These are phyloP conservation scores for Sturmia bella DNA, from an alignment of 2,888 invertebrate species.

Conservation along the genomic window DNA sequence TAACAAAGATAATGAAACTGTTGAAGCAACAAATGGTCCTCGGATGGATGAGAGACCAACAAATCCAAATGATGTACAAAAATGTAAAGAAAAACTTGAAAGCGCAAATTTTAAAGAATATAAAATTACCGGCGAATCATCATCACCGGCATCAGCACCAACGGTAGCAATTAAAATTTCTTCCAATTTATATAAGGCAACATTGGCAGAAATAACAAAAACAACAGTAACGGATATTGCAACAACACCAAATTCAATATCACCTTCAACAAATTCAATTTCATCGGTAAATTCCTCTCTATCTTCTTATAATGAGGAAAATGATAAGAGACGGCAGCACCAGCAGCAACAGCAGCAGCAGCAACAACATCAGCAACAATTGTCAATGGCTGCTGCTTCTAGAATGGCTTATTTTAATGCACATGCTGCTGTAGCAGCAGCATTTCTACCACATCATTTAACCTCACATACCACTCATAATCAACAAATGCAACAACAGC, in stretches of 20 bases:
- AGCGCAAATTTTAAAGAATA: background rate
- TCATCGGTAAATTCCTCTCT: constrained; percentile 60
- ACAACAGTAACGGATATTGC: constrained; percentile 51
- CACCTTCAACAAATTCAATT: constrained; percentile 61
- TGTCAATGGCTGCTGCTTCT: constrained; percentile 84
- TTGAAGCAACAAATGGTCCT: background rate
- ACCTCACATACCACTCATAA: constrained; percentile 54
- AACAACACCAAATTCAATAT: constrained; percentile 60
- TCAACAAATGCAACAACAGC: constrained; percentile 63
- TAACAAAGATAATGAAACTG: constrained; percentile 20
- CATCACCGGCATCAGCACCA: background rate
- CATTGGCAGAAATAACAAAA: constrained; percentile 50
- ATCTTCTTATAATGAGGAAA: constrained; percentile 58
- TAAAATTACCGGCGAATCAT: constrained; percentile 7
- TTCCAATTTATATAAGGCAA: constrained; percentile 50
- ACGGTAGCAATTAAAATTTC: constrained; percentile 56
- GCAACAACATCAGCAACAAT: constrained; percentile 77
- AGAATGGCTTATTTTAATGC: constrained; percentile 95
- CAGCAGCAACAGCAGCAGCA: constrained; percentile 66
- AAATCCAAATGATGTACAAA: constrained; percentile 3
- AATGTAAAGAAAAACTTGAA: background rate
- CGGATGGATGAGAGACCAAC: background rate
- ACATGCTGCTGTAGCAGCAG: constrained; percentile 94
- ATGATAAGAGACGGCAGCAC: constrained; percentile 58
- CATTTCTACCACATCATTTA: constrained; percentile 89